These are phyloP conservation scores for Drosophila lacertosa DNA, from an alignment of 1,140 invertebrate genomes.

Conservation along the genomic window DNA sequence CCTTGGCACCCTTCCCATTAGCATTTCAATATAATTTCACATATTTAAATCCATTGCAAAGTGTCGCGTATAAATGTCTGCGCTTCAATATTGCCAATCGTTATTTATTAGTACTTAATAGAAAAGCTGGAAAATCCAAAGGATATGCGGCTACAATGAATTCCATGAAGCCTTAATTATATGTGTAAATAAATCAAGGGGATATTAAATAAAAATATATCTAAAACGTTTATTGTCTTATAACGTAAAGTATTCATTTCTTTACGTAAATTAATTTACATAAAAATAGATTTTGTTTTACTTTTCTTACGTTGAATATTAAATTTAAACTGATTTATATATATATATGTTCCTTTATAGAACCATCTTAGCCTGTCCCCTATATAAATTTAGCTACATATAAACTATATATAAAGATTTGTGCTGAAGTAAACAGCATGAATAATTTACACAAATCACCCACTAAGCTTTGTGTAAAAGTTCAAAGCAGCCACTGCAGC, in stretches of 20 bases:
- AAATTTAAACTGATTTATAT: too few species aligned
- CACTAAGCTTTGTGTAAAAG: slow-evolving; percentile 18
- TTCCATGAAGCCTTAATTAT: slow-evolving; percentile 20
- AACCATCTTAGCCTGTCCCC: too few species aligned
- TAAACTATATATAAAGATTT: not conserved
- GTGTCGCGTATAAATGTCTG: slow-evolving; percentile 39
- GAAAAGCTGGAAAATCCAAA: too few species aligned
- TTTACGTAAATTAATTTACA: too few species aligned
- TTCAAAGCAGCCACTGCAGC: slow-evolving; percentile 25
- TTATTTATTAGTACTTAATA: too few species aligned
- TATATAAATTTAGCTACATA: too few species aligned
- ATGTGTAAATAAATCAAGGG: not conserved
- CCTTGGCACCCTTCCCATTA: slow-evolving; percentile 18
- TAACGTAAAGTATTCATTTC: too few species aligned
- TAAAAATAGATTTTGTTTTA: too few species aligned
- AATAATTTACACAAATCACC: slow-evolving; percentile 44
- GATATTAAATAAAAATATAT: not conserved
- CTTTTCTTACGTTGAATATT: too few species aligned
- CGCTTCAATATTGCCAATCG: slow-evolving; percentile 6
- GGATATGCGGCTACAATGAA: slow-evolving; percentile 11
- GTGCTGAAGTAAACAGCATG: slow-evolving; percentile 14
- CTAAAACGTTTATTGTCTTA: not conserved
- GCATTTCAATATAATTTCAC: slow-evolving; percentile 79
- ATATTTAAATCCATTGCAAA: slow-evolving; percentile 75
- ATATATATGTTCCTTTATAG: too few species aligned